These are phyloP conservation scores for Miltochrista miniata DNA, from an alignment of 2,888 invertebrate genomes.

Conservation along the genomic window DNA sequence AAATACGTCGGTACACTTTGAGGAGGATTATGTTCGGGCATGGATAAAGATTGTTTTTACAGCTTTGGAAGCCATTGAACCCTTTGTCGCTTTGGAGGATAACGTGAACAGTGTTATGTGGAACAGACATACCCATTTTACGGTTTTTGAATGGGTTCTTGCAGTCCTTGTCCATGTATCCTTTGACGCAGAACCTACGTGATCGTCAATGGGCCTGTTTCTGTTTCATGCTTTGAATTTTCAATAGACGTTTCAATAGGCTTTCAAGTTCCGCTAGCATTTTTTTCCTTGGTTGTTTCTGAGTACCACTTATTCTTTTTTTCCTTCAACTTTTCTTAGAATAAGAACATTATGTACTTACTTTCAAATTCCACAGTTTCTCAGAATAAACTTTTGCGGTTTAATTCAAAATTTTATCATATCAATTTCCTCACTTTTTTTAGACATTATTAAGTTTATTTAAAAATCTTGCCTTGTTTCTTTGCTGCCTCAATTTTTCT, in stretches of 20 bases:
- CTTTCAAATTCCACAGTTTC: not conserved
- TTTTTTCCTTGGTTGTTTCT: slow-evolving; percentile 13
- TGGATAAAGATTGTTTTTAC: slow-evolving; percentile 77
- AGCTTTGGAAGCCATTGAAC: slow-evolving; percentile 59
- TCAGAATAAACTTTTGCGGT: not conserved
- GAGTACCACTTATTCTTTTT: slow-evolving; percentile 6
- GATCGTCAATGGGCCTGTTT: slow-evolving; percentile 69
- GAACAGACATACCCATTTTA: slow-evolving; percentile 60
- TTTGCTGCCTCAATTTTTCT: slow-evolving; percentile 12
- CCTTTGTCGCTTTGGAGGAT: slow-evolving; percentile 77
- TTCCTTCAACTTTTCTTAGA: slow-evolving; percentile 6
- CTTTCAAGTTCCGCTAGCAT: slow-evolving; percentile 33
- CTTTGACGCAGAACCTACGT: slow-evolving; percentile 70
- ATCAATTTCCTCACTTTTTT: slow-evolving; percentile 3
- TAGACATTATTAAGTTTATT: too few relatives aligned
- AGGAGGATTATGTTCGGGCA: slow-evolving; percentile 72
- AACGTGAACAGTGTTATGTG: slow-evolving; percentile 50
- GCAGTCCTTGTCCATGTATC: slow-evolving; percentile 52
- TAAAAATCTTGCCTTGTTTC: not conserved
- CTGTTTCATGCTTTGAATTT: slow-evolving; percentile 68
- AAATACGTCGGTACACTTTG: slow-evolving; percentile 76
- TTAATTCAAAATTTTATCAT: not conserved
- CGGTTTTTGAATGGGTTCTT: slow-evolving; percentile 51
- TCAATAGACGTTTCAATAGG: slow-evolving; percentile 60
- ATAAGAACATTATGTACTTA: not conserved